A percentile compares a stretch with the other conserved stretches of the same genome.
Evolutionary conservation across 2,888 invertebrate species (phyloP).

Genomic region (Xylophagus ater): DNA sequence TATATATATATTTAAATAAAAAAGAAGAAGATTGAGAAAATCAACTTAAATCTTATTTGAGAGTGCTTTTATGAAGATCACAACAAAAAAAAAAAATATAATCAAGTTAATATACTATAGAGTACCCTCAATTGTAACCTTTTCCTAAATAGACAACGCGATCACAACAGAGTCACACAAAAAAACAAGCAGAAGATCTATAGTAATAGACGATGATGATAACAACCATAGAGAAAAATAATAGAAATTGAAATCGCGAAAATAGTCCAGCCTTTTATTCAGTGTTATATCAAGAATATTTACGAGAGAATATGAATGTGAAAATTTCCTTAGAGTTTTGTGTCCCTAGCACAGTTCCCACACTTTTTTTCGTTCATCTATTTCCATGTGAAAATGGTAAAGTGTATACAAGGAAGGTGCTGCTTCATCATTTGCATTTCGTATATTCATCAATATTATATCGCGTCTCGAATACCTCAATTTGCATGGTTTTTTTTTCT

Average conservation of each 20-base stretch:
- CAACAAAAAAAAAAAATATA: too few species aligned
- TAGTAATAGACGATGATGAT: constrained; percentile 1
- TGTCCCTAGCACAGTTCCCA: constrained; percentile 13
- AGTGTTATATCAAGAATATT: too few species aligned
- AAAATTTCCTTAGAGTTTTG: neutral
- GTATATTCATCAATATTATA: constrained; percentile 11
- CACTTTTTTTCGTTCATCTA: constrained; percentile 10
- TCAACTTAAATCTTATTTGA: too few species aligned
- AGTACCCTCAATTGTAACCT: too few species aligned
- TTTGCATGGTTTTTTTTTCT: constrained; percentile 14
- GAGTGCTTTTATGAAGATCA: too few species aligned
- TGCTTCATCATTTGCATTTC: constrained; percentile 11
- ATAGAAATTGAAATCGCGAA: neutral
- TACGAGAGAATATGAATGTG: neutral
- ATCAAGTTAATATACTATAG: too few species aligned
- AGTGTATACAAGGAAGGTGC: constrained; percentile 5
- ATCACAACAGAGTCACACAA: neutral
- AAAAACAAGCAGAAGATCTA: too few species aligned
- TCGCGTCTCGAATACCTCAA: constrained; percentile 9
- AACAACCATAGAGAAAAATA: neutral
- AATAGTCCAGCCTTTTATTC: too few species aligned
- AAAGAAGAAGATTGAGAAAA: too few species aligned
- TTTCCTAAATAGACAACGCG: too few species aligned
- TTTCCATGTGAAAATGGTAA: constrained; percentile 14
- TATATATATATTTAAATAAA: too few species aligned